Conservation (phyloP, 2,888 invertebrate species). For the Orchesellides sinensis region DNA sequence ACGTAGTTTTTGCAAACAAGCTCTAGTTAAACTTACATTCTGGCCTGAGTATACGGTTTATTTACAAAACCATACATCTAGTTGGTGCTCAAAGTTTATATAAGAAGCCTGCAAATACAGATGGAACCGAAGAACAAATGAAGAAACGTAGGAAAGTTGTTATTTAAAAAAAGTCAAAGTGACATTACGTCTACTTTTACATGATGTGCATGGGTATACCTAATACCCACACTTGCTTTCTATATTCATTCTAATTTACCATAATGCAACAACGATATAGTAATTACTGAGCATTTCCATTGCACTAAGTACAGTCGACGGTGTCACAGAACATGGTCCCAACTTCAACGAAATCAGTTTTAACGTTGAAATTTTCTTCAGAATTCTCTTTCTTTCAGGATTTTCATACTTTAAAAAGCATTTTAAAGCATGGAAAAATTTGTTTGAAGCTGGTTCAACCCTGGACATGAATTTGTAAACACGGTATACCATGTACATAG, state of each 20-base stretch:
- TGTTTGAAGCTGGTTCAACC: background rate
- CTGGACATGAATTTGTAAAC: background rate
- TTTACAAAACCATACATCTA: too few relatives aligned
- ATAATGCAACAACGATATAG: constrained; percentile 33
- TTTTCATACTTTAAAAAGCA: background rate
- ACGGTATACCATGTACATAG: background rate
- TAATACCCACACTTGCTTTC: background rate
- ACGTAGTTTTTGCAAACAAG: too few relatives aligned
- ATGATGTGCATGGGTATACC: background rate
- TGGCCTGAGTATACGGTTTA: too few relatives aligned
- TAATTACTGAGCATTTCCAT: constrained; percentile 33
- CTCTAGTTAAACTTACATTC: too few relatives aligned
- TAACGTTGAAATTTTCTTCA: background rate
- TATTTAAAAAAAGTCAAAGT: background rate
- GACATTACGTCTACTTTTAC: background rate
- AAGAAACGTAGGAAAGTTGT: background rate
- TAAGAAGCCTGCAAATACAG: too few relatives aligned
- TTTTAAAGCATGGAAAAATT: background rate
- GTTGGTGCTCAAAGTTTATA: too few relatives aligned
- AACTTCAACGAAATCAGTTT: constrained; percentile 14
- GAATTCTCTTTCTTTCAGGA: background rate
- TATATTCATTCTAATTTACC: constrained; percentile 17
- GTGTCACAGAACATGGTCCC: constrained; percentile 5
- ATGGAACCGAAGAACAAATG: background rate
- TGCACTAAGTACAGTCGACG: constrained; percentile 3